A percentile compares a stretch with the other conserved stretches of the same genome.
phyloP scores from a whole-genome alignment of 1,140 invertebrate genomes.

The Euwallacea fornicatus region DNA sequence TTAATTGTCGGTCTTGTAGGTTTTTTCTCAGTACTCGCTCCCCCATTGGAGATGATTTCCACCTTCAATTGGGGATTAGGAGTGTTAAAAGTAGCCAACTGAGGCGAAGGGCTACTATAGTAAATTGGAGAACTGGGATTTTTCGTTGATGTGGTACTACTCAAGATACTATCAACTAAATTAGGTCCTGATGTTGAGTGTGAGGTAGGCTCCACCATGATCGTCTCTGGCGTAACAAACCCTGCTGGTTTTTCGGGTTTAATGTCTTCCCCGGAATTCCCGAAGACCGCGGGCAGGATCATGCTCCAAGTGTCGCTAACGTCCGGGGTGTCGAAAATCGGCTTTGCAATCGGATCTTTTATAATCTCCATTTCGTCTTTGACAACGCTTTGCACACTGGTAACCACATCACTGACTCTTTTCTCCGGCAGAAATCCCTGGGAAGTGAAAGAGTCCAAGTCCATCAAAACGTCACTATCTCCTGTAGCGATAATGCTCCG shows the following conservation, averaged over 20 bases:
- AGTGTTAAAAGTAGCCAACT: slow-evolving; percentile 34
- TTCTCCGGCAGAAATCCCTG: slow-evolving; percentile 59
- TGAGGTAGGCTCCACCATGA: slow-evolving; percentile 45
- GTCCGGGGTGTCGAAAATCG: slow-evolving; percentile 67
- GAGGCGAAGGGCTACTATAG: slow-evolving; percentile 18
- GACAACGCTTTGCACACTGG: slow-evolving; percentile 78
- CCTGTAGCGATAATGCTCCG: slow-evolving; percentile 79
- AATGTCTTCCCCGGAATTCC: slow-evolving; percentile 60
- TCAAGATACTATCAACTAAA: slow-evolving; percentile 11
- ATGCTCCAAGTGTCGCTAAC: slow-evolving; percentile 76
- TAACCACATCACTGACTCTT: slow-evolving; percentile 76
- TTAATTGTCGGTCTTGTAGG: neutral
- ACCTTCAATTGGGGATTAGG: slow-evolving; percentile 35
- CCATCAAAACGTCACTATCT: slow-evolving; percentile 59
- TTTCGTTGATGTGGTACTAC: slow-evolving; percentile 30
- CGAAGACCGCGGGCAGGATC: slow-evolving; percentile 75
- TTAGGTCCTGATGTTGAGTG: slow-evolving; percentile 28
- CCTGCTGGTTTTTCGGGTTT: slow-evolving; percentile 44
- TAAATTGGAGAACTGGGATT: slow-evolving; percentile 27
- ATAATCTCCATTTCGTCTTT: slow-evolving; percentile 73
- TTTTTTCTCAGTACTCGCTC: slow-evolving; percentile 16
- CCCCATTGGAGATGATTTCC: slow-evolving; percentile 39
- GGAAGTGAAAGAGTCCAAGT: slow-evolving; percentile 42
- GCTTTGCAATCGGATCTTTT: slow-evolving; percentile 55
- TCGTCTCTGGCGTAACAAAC: slow-evolving; percentile 47